A percentile compares a stretch with the other conserved stretches of the same genome.
Conservation (phyloP, 2,113 vertebrate species). For the Albula glossodonta region DNA sequence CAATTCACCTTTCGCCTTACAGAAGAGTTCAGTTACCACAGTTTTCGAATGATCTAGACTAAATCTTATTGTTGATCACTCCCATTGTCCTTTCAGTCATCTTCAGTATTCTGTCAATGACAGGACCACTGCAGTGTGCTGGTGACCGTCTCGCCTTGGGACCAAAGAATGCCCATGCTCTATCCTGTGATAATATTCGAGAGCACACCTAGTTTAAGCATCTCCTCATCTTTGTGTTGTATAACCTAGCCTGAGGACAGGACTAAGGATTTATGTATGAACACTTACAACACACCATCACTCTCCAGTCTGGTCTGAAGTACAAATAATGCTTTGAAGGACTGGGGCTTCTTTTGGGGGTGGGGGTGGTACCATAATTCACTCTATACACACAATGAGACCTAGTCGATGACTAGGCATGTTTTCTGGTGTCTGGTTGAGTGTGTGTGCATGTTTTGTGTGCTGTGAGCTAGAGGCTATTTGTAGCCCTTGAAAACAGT, state of each 20-base stretch:
- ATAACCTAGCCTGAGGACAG: too few species aligned
- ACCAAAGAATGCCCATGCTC: background rate
- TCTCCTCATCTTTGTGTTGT: background rate
- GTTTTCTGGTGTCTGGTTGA: background rate
- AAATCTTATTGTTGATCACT: background rate
- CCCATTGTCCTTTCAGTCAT: background rate
- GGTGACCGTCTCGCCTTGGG: background rate
- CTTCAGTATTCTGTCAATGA: background rate
- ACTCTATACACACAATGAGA: too few species aligned
- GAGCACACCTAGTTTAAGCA: background rate
- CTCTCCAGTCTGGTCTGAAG: too few species aligned
- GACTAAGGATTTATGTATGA: too few species aligned
- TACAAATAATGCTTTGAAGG: background rate
- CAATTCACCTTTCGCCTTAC: too few species aligned
- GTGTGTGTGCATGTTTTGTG: conserved; percentile 1
- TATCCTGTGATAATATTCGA: background rate
- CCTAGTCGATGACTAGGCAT: too few species aligned
- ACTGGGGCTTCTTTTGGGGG: background rate
- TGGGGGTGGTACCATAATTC: too few species aligned
- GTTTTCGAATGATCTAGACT: background rate
- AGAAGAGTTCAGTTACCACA: background rate
- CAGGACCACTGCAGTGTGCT: background rate
- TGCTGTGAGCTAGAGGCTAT: background rate
- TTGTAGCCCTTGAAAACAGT: background rate
- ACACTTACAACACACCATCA: too few species aligned